Base-by-base conservation (phyloP, 2,797 vertebrate species). In the Liparis tanakae region DNA sequence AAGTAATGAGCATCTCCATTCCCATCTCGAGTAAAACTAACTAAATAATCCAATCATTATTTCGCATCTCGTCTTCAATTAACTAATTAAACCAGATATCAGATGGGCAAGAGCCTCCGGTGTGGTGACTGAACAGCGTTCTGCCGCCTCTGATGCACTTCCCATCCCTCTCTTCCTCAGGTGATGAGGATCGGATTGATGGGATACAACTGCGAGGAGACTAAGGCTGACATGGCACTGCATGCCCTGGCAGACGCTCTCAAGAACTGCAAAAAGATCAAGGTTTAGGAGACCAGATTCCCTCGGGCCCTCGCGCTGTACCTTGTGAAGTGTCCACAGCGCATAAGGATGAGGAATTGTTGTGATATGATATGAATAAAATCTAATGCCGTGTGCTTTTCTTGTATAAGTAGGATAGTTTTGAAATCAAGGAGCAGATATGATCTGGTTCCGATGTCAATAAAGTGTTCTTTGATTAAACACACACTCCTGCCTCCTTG, bases 121-220 rank as follows among this genome's bases (percentile, higher is more conserved):
- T 67, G 39, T 46, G 46, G 33, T 56, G 44, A 65, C 39, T 71
- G 37, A 1, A 65, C 30, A 55, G 55, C 25, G 68, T 44, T 75
- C 44, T 79, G 60, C 62, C 37, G 62, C 54, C 64, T 48, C 72
- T 85, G 12, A 84, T 50, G 10, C 12, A 50, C 70, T 85, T 59
- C 61, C 17, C 12, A 53, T 14, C 58, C 75, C 61, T 81, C 33
- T 81, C 69, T 33, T 74, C 80, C 84, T 87, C 87, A 99, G 98
- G 96, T 99, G 74, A 93, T 98, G 50, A 94, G 98, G 22, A 95
- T 99, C 0, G 98, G 98, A 72, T 90, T 99, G 84, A 95, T 99
- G 96, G 98, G 98, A 83, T 95, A 94, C 92, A 99, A 99, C 86
- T 97, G 97, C 0, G 96, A 95, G 82, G 89, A 90, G 5, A 36